phyloP scores from a whole-genome alignment of 2,888 invertebrate genomes.

The Clitarchus hookeri region DNA sequence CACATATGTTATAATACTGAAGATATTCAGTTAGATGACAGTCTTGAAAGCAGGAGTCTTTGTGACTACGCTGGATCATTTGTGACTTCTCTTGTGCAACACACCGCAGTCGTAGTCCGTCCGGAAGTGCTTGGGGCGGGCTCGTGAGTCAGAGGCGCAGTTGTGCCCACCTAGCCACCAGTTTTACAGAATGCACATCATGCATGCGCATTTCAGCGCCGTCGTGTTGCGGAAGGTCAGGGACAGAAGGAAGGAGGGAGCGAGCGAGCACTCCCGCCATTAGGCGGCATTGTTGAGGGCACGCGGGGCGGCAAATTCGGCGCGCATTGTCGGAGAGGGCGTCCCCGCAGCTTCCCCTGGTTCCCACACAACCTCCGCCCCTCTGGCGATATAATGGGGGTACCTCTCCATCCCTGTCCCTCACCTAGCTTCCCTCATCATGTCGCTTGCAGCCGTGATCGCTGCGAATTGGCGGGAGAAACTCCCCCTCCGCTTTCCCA shows the following conservation, averaged over 20 bases:
- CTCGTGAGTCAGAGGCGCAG: too few relatives aligned
- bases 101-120: too few relatives aligned
- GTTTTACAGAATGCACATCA: too few relatives aligned
- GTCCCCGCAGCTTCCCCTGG: not conserved
- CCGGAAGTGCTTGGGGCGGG: too few relatives aligned
- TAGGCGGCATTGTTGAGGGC: not conserved
- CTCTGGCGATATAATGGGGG: not conserved
- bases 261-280: not conserved
- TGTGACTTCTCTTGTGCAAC: too few relatives aligned
- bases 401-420: not conserved
- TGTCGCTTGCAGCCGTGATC: not conserved
- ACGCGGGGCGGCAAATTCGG: constrained; percentile 7
- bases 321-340: not conserved
- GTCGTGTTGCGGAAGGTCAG: not conserved
- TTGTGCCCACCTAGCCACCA: too few relatives aligned
- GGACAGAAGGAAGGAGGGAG: not conserved
- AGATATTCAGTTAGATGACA: too few relatives aligned
- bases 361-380: not conserved
- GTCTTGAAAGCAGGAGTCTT: too few relatives aligned
- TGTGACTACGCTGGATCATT: too few relatives aligned
- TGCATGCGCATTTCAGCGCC: not conserved
- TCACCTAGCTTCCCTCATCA: not conserved
- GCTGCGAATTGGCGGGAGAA: not conserved
- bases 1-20: too few relatives aligned
- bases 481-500: not conserved